These are phyloP conservation scores for Ochotona curzoniae DNA, from an alignment of 2,113 vertebrate species.

Conservation along the genomic window DNA sequence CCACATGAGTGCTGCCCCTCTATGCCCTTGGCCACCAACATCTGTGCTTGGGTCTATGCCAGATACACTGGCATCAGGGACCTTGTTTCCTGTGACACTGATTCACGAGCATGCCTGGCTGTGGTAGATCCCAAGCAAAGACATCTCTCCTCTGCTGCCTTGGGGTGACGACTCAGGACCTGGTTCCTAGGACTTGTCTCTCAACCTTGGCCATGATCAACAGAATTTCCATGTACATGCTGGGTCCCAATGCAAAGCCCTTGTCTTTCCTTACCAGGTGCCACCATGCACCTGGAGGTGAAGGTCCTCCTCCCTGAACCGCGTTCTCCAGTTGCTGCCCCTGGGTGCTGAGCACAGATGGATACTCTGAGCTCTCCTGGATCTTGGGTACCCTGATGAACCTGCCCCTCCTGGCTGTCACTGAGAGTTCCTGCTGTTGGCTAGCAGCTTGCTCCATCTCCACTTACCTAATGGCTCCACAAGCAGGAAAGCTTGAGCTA, in stretches of 20 bases:
- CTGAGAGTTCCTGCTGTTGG: background rate
- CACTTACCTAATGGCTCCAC: background rate
- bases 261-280: background rate
- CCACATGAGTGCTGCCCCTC: rapidly evolving
- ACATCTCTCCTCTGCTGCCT: background rate
- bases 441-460: background rate
- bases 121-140: background rate
- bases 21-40: rapidly evolving
- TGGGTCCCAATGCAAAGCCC: background rate
- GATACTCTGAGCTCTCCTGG: background rate
- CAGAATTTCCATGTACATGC: background rate
- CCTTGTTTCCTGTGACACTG: background rate
- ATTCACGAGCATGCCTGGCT: background rate
- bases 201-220: background rate
- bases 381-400: background rate
- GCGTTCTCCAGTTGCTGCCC: rapidly evolving
- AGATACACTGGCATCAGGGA: background rate
- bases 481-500: background rate
- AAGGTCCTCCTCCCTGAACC: background rate
- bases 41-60: background rate
- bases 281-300: rapidly evolving
- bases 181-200: no score
- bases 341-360: background rate
- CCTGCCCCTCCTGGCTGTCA: background rate
- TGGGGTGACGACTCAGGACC: rapidly evolving